Conservation (phyloP, 2,797 vertebrate genomes). For the Pteropus rufus region DNA sequence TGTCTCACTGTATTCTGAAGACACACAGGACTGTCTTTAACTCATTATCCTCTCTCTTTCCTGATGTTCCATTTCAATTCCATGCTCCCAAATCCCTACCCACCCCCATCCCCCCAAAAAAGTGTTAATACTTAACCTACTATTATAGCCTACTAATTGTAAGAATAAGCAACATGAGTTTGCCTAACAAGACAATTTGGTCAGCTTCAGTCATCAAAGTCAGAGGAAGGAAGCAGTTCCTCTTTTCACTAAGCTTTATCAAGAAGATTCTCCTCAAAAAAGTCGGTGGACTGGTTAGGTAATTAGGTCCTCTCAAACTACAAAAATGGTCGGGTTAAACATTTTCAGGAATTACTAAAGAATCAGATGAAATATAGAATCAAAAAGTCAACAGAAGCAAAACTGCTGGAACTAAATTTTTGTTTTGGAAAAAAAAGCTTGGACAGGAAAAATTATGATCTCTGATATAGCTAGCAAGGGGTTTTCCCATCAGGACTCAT, state of each 20-base stretch:
- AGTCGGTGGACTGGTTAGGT: neutral
- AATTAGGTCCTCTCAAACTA: neutral
- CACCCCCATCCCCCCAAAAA: neutral
- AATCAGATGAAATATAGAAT: conserved; percentile 1
- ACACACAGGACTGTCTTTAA: neutral
- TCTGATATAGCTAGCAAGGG: neutral
- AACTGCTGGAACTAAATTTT: neutral
- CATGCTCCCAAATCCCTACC: neutral
- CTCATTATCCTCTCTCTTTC: neutral
- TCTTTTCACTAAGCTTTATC: neutral
- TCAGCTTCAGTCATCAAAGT: neutral
- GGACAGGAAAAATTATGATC: neutral
- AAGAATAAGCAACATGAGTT: neutral
- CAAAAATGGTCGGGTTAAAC: neutral
- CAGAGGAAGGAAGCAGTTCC: neutral
- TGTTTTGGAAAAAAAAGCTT: neutral
- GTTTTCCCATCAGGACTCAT: neutral
- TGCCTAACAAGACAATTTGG: neutral
- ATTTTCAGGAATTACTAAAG: neutral
- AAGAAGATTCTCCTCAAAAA: neutral
- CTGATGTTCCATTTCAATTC: neutral
- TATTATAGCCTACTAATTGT: neutral
- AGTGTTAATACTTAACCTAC: neutral
- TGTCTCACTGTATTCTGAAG: neutral
- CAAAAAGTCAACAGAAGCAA: neutral